phyloP scores from a whole-genome alignment of 2,797 vertebrate genomes.

The Triplophysa bombifrons region DNA sequence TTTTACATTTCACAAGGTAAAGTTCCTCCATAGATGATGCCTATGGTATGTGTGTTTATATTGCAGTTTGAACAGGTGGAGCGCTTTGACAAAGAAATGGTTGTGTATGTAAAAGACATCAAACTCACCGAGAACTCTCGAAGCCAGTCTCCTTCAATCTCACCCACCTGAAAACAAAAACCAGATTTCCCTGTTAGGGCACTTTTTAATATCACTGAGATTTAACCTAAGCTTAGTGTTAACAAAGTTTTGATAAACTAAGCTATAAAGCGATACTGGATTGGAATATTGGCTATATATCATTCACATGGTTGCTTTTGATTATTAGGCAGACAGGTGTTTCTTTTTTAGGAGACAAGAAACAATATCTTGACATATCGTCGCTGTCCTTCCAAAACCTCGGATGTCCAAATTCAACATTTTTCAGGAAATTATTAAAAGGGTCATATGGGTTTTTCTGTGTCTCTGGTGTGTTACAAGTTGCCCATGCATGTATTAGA shows the following conservation, averaged over 20 bases:
- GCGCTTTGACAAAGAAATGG: not conserved
- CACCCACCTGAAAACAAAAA: slow-evolving; percentile 70
- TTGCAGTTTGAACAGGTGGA: not conserved
- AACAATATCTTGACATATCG: too few relatives aligned
- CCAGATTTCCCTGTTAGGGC: slow-evolving; percentile 24
- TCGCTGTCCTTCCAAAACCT: too few relatives aligned
- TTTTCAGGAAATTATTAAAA: too few relatives aligned
- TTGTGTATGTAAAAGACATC: not conserved
- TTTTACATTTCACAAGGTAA: slow-evolving; percentile 21
- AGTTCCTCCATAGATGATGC: slow-evolving; percentile 14
- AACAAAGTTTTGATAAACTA: not conserved
- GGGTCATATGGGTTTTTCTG: too few relatives aligned
- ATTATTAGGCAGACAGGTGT: too few relatives aligned
- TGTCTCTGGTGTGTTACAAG: too few relatives aligned
- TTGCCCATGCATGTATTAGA: too few relatives aligned
- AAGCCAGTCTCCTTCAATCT: slow-evolving; percentile 81
- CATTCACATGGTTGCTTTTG: too few relatives aligned
- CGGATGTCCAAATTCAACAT: too few relatives aligned
- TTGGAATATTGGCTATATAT: too few relatives aligned
- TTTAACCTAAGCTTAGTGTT: slow-evolving; percentile 12
- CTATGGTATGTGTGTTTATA: not conserved
- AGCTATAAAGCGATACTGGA: too few relatives aligned
- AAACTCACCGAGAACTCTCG: slow-evolving; percentile 79
- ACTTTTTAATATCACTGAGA: not conserved
- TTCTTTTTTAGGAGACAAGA: too few relatives aligned